Base-by-base conservation (phyloP, 2,888 invertebrate species). In the Orthosia gracilis region DNA sequence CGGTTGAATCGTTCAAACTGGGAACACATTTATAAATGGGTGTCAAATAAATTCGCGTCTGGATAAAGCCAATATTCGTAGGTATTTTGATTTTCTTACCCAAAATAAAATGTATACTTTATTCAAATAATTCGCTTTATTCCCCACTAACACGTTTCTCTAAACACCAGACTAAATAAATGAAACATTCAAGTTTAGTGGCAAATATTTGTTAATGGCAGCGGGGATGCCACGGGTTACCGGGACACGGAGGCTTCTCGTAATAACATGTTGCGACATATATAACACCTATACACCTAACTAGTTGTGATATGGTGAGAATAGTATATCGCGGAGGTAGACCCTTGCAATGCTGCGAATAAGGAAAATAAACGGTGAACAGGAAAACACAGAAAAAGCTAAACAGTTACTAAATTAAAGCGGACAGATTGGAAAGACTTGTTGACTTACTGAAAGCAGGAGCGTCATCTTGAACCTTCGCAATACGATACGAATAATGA, bases 181-280 rank as follows among this genome's bases (percentile, higher is more conserved):
- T 68, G 3, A 50, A 61, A 61, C 21, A 61, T 23, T 57, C 13
- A 47, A 50, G n/a, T 55, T 71, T 23, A 49, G 9, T 40, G n/a
- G 21, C 18, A 72, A 69, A 67, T 55, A 64, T 78, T 78, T 26
- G 45, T n/a, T 49, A 70, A 61, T 57, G 40, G n/a, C 52, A 23
- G 73, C 17, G 26, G 21, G 23, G 49, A 49, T 13, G 49, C 52
- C 17, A 40, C 52, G 31, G 67, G 21, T 49, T 26, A 58, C 47
- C 54, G 23, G 23, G 45, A 3, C 13, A 52, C 50, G 58, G 26
- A 5, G 52, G 18, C 21, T 54, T 40, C 45, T 65, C n/a, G n/a
- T 73, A 49, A 62, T 65, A 61, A 73, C 55, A 65, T 61, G 17
- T 40, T 17, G 58, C 18, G 31, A 54, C 17, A 31, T 7, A n/a